Conservation (phyloP, 2,113 vertebrate genomes). For the Thalassarche chlororhynchos region DNA sequence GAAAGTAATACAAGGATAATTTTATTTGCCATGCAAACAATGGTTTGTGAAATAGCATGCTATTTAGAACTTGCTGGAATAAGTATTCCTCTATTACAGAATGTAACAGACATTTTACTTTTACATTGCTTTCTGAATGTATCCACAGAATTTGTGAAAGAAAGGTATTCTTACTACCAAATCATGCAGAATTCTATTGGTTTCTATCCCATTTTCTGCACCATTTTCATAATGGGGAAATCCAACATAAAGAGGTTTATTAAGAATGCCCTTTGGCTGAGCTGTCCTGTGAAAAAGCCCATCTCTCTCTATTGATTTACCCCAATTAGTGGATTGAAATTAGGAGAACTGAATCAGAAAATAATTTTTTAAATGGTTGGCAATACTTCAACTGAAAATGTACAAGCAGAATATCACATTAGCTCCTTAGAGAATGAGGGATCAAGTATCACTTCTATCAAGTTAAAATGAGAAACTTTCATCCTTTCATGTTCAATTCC, state of each 20-base stretch:
- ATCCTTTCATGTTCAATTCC: not conserved
- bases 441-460: constrained; percentile 55
- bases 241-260: not conserved
- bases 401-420: not conserved
- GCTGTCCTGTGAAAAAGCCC: not conserved
- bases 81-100: not conserved
- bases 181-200: not conserved
- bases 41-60: not conserved
- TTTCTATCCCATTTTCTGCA: not conserved
- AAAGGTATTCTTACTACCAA: not conserved
- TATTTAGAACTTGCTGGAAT: not conserved
- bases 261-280: not conserved
- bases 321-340: not conserved
- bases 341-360: not conserved
- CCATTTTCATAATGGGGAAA: not conserved
- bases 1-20: not conserved
- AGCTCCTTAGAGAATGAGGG: not conserved
- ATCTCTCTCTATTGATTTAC: not conserved
- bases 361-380: not conserved
- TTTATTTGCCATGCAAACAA: not conserved
- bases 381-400: not conserved
- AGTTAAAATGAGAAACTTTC: constrained; percentile 48
- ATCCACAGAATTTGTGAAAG: not conserved
- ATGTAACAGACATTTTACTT: not conserved
- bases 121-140: not conserved